Conservation (phyloP, 2,797 vertebrate species). For the Sciurus carolinensis region DNA sequence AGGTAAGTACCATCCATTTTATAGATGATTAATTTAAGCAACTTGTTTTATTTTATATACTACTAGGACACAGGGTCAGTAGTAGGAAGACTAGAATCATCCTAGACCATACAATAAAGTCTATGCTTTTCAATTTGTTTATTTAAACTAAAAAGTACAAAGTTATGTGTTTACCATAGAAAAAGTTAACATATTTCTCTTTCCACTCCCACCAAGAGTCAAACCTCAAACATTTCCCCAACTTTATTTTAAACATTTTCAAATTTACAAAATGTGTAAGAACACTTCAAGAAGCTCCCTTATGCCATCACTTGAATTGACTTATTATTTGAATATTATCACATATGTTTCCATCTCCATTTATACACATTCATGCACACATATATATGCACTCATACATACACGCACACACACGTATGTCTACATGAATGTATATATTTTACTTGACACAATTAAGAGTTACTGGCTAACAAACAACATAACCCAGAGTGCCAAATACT, state of each 20-base stretch:
- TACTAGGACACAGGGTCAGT: background rate
- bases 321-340: background rate
- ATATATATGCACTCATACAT: background rate
- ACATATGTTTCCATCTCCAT: background rate
- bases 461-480: background rate
- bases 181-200: background rate
- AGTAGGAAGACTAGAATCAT: background rate
- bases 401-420: background rate
- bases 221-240: background rate
- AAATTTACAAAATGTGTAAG: background rate
- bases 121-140: background rate
- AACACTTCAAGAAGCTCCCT: background rate
- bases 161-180: background rate
- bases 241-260: constrained; percentile 50
- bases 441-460: background rate
- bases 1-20: background rate
- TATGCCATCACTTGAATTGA: background rate
- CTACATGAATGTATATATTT: background rate
- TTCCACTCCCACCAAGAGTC: background rate
- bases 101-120: background rate
- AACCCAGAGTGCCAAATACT: constrained; percentile 24
- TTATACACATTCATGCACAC: background rate
- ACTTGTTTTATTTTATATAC: background rate
- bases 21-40: background rate
- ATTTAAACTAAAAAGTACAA: background rate